Evolutionary conservation across 2,888 invertebrate genomes (phyloP), one percentile per base, ranked within the genome.

Genomic region (Leistus spinibarbis): DNA sequence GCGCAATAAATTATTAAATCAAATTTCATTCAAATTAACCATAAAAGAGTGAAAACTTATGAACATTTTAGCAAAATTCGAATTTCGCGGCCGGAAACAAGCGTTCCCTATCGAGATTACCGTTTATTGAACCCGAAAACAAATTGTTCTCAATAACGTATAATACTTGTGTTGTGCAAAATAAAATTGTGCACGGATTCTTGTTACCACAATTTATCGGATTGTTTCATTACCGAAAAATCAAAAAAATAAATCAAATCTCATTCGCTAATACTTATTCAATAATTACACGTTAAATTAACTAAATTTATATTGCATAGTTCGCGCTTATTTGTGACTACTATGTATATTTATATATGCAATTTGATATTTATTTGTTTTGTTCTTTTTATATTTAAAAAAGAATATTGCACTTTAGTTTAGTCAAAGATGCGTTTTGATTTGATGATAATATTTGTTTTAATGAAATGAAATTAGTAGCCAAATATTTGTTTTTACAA

Each of bases 251-350:
- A 40, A 40, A 40, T 1, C 2, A 40, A 10, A 40, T 10, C 7
- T 7, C 3, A 24, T 24, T 5, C 40, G 1, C 5, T 40, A 40
- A 40, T 40, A 40, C 40, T 40, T 40, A n/a, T n/a, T n/a, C n/a
- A 40, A 40, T 40, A 40, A 27, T 27, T 27, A 27, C 27, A 27
- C 27, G n/a, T n/a, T n/a, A n/a, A n/a, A n/a, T n/a, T n/a, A n/a
- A n/a, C n/a, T n/a, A n/a, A n/a, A n/a, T n/a, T n/a, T 17, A 69
- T 60, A 71, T 71, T 65, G 71, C 71, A 65, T 71, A 71, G 65
- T 65, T 71, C 65, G 19, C 56, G 54, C 64, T 71, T 71, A 71
- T 71, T 40, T 71, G 71, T 71, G 65, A 71, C 71, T 71, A 71
- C n/a, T n/a, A n/a, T n/a, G n/a, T 71, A 65, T 71, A 71, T 71